Evolutionary conservation across 2,797 vertebrate species (phyloP).

Genomic region (Pterois miles): DNA sequence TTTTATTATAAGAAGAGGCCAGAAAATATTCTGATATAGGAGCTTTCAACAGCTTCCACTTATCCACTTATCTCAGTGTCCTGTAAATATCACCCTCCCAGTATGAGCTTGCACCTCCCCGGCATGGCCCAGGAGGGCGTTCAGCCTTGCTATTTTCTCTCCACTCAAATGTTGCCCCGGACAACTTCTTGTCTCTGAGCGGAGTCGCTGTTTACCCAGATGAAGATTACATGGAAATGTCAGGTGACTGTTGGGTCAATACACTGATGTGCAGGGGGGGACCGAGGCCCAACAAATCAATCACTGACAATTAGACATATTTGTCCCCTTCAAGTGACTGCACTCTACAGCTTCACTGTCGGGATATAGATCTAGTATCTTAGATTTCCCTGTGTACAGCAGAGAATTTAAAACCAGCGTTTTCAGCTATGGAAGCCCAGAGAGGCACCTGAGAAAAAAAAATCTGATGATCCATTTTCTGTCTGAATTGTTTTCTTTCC

Average conservation of each 20-base stretch:
- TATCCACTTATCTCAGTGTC: slow-evolving; percentile 78
- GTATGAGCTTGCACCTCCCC: slow-evolving; percentile 52
- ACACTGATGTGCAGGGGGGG: slow-evolving; percentile 32
- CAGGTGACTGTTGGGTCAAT: slow-evolving; percentile 78
- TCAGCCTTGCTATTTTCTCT: slow-evolving; percentile 24
- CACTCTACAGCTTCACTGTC: slow-evolving; percentile 49
- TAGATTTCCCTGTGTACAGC: slow-evolving; percentile 54
- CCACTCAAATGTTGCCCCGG: slow-evolving; percentile 30
- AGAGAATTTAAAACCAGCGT: slow-evolving; percentile 60
- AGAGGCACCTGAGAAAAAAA: neutral
- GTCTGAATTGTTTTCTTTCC: neutral
- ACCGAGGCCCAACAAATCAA: slow-evolving; percentile 73
- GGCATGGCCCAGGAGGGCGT: slow-evolving; percentile 19
- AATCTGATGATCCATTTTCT: neutral
- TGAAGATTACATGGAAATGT: slow-evolving; percentile 78
- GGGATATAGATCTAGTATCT: slow-evolving; percentile 64
- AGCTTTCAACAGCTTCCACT: slow-evolving; percentile 69
- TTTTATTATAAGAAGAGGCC: slow-evolving; percentile 33
- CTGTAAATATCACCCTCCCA: slow-evolving; percentile 66
- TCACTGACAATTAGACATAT: slow-evolving; percentile 78
- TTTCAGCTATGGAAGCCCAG: slow-evolving; percentile 9
- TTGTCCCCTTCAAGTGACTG: slow-evolving; percentile 67
- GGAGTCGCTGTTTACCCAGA: slow-evolving; percentile 58
- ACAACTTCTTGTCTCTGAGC: slow-evolving; percentile 33
- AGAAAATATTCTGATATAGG: slow-evolving; percentile 67